Evolutionary conservation across 2,888 invertebrate genomes (phyloP).

Genomic region (Dicycla oo): DNA sequence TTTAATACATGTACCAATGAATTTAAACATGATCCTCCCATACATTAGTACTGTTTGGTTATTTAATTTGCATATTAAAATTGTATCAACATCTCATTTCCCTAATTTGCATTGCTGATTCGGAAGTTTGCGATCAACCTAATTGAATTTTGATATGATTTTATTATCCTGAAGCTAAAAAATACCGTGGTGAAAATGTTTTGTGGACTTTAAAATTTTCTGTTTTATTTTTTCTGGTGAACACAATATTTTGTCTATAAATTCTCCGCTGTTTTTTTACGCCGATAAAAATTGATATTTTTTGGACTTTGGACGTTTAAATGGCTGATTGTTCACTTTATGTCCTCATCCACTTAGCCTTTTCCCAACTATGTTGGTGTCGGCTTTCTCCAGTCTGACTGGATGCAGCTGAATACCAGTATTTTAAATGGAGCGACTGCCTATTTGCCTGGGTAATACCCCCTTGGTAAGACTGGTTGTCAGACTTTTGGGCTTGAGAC

Average conservation of each 20-base stretch:
- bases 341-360: no score
- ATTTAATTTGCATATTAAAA: constrained; percentile 64
- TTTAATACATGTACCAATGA: constrained; percentile 16
- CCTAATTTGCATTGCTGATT: constrained; percentile 76
- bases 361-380: no score
- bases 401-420: no score
- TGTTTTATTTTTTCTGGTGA: not conserved
- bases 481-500: no score
- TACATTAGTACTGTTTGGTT: constrained; percentile 47
- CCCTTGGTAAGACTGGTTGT: no score
- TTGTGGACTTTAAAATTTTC: constrained; percentile 1
- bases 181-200: constrained; percentile 9
- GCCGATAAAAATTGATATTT: not conserved
- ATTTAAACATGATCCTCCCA: constrained; percentile 36
- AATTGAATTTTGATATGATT: constrained; percentile 73
- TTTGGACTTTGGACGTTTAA: not conserved
- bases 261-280: not conserved
- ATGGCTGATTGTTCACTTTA: not conserved
- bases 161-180: constrained; percentile 46
- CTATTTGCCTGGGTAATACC: no score
- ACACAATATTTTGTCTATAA: not conserved
- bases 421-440: no score
- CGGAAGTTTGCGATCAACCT: constrained; percentile 68
- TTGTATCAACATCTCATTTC: constrained; percentile 75
- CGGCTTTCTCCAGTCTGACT: no score